Evolutionary conservation across 2,888 invertebrate genomes (phyloP).

Genomic region (Lithodes maja): DNA sequence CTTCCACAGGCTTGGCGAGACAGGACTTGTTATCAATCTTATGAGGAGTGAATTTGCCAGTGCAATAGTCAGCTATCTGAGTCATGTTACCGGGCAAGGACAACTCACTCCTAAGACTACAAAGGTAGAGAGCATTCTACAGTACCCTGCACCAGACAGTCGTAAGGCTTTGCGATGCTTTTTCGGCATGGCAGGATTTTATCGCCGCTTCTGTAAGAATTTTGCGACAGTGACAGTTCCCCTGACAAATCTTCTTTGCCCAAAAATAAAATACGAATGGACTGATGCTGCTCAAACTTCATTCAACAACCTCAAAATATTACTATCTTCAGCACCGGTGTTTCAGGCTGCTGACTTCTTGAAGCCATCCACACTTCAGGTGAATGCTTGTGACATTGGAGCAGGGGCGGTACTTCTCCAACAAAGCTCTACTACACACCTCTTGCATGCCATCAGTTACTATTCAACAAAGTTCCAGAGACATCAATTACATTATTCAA

Average conservation of each 20-base stretch:
- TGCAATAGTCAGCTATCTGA: neutral
- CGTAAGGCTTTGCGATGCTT: no score
- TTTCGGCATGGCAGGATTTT: no score
- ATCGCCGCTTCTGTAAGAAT: no score
- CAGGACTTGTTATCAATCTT: neutral
- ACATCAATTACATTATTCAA: constrained; percentile 14
- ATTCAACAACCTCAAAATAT: neutral
- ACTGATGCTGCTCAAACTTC: neutral
- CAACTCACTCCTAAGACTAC: neutral
- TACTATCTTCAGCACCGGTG: neutral
- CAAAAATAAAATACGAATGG: neutral
- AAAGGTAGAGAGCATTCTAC: neutral
- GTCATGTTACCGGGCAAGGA: neutral
- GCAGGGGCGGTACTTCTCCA: constrained; percentile 30
- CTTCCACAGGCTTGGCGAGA: neutral
- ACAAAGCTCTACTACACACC: neutral
- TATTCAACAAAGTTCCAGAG: constrained; percentile 1
- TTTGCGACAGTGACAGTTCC: no score
- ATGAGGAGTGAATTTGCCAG: neutral
- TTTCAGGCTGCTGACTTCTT: neutral
- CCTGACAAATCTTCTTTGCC: constrained; percentile 9
- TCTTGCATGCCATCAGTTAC: constrained; percentile 3
- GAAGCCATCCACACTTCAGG: neutral
- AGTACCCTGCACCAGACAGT: no score
- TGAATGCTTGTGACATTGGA: constrained; percentile 16